Conservation (phyloP, 2,888 invertebrate genomes). For the Lepidonotus clava region DNA sequence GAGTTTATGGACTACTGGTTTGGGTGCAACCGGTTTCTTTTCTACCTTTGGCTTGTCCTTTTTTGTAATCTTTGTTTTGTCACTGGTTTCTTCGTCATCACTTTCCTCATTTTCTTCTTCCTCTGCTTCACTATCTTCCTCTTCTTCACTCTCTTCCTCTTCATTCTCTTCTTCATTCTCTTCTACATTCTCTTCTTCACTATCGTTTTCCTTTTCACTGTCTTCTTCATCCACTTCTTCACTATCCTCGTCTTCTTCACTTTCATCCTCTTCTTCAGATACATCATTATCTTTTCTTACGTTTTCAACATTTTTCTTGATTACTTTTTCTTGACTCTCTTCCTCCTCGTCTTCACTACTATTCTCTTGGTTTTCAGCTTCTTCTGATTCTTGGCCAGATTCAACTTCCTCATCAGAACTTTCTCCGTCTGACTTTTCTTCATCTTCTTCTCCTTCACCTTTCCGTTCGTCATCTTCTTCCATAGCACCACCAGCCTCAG, state of each 20-base stretch:
- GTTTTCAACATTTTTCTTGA: background rate
- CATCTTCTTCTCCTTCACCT: background rate
- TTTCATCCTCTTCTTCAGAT: background rate
- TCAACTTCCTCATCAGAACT: background rate
- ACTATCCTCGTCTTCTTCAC: background rate
- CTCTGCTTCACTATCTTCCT: background rate
- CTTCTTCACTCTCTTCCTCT: background rate
- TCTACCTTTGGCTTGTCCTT: constrained; percentile 2
- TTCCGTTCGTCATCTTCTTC: background rate
- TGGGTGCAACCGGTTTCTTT: background rate
- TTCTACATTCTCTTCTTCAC: background rate
- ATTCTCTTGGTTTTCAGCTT: background rate
- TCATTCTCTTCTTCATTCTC: background rate
- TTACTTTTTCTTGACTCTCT: background rate
- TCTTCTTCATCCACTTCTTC: background rate
- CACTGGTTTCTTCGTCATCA: background rate
- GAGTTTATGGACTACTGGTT: background rate
- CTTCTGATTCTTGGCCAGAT: background rate
- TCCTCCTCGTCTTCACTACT: background rate
- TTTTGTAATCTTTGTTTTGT: background rate
- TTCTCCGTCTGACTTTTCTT: background rate
- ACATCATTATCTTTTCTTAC: background rate
- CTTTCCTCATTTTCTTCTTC: background rate
- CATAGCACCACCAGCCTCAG: background rate
- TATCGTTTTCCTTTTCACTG: background rate